These are phyloP conservation scores for Anodontia alba DNA, from an alignment of 2,888 invertebrate species.

Conservation along the genomic window DNA sequence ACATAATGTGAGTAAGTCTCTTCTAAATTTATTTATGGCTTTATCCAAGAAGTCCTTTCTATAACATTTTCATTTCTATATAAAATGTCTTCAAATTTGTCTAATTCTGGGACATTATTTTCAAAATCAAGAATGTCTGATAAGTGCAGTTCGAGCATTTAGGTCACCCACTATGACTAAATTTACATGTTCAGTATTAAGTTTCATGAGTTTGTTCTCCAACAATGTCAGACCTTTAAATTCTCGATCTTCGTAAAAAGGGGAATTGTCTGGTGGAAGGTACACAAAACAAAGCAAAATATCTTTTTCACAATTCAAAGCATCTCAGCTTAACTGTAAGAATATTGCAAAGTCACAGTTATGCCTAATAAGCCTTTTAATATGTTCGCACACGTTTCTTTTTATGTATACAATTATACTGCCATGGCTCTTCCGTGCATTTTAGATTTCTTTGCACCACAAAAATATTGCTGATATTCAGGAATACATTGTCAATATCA, in stretches of 20 bases:
- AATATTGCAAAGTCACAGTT: neutral
- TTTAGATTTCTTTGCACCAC: neutral
- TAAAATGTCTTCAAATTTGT: neutral
- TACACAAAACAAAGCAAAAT: neutral
- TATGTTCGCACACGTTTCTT: neutral
- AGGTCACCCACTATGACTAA: too few species aligned
- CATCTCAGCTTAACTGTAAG: neutral
- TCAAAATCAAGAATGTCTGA: neutral
- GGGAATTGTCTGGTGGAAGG: neutral
- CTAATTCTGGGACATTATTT: neutral
- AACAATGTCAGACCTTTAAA: neutral
- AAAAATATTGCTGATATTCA: neutral
- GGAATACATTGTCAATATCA: neutral
- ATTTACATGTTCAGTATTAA: neutral
- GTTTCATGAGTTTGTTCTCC: neutral
- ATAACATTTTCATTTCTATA: neutral
- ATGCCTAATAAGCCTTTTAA: neutral
- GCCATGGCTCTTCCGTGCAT: neutral
- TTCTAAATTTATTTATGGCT: neutral
- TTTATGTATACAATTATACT: neutral
- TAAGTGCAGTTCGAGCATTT: neutral
- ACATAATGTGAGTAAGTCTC: neutral
- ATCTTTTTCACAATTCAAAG: neutral
- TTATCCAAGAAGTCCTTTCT: neutral
- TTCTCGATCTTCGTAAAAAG: neutral